These are phyloP conservation scores for Drymonia ruficornis DNA, from an alignment of 2,888 invertebrate species.

Conservation along the genomic window DNA sequence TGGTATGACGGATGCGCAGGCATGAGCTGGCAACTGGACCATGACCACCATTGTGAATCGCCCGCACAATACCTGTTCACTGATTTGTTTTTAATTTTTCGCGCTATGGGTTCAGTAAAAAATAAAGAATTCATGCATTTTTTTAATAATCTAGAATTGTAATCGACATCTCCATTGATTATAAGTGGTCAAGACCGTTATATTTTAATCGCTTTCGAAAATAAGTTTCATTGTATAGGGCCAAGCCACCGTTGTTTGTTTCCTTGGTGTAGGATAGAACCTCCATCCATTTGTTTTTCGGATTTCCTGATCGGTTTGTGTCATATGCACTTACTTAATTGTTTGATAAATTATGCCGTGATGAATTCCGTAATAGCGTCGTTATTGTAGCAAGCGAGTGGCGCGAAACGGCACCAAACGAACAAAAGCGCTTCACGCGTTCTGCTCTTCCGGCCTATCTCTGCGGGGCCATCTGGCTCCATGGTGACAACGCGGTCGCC, in stretches of 20 bases:
- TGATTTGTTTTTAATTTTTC: constrained; percentile 19
- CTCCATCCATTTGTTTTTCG: not conserved
- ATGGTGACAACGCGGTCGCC: constrained; percentile 38
- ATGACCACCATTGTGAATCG: constrained; percentile 56
- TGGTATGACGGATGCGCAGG: constrained; percentile 59
- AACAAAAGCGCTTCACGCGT: constrained; percentile 69
- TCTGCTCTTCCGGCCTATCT: constrained; percentile 65
- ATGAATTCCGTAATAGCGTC: constrained; percentile 20
- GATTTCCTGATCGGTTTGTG: not conserved
- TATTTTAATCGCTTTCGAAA: too few species aligned
- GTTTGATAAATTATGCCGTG: constrained; percentile 29
- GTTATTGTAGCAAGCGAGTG: constrained; percentile 63
- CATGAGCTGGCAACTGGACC: constrained; percentile 65
- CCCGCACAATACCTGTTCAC: constrained; percentile 30
- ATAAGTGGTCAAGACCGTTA: too few species aligned
- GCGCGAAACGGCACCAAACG: constrained; percentile 60
- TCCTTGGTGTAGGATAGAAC: not conserved
- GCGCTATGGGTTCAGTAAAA: not conserved
- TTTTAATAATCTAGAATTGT: not conserved
- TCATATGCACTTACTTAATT: not conserved
- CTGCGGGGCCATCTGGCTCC: constrained; percentile 67
- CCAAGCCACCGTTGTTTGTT: not conserved
- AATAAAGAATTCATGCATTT: too few species aligned
- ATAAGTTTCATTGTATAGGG: too few species aligned
- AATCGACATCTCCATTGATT: not conserved